These are phyloP conservation scores for Zaprionus gabonicus DNA, from an alignment of 1,140 invertebrate species.

Conservation along the genomic window DNA sequence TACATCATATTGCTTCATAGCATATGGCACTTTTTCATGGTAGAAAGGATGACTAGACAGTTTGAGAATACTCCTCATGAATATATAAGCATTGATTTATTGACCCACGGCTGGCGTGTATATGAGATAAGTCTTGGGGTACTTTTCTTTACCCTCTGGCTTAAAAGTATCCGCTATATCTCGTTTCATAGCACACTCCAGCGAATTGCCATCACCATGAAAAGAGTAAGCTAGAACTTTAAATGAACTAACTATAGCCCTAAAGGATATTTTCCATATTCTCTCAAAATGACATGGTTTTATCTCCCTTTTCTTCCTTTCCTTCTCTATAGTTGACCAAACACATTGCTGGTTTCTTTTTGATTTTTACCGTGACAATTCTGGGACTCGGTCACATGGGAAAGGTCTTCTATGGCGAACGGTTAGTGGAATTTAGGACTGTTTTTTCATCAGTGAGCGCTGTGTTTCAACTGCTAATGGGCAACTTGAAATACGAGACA, in stretches of 20 bases:
- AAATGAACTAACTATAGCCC: background rate
- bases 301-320: too few species aligned
- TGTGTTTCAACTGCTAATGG: background rate
- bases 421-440: background rate
- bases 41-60: background rate
- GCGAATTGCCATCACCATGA: background rate
- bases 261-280: background rate
- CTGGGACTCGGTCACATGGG: slow-evolving; percentile 15
- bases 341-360: slow-evolving; percentile 2
- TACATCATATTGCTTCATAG: slow-evolving; percentile 1
- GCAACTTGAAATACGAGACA: background rate
- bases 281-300: too few species aligned
- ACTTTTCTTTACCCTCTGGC: background rate
- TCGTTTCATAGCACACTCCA: slow-evolving; percentile 11
- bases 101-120: slow-evolving; percentile 5
- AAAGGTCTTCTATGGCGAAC: background rate
- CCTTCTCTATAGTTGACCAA: background rate
- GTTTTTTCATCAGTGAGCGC: background rate
- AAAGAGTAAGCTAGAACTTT: slow-evolving; percentile 2
- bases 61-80: background rate
- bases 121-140: background rate
- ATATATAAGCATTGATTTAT: slow-evolving; percentile 22
- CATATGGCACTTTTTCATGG: slow-evolving; percentile 10
- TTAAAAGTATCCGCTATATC: slow-evolving; percentile 5
- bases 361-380: background rate